These are phyloP conservation scores for Xyrauchen texanus DNA, from an alignment of 2,113 vertebrate genomes.

Conservation along the genomic window DNA sequence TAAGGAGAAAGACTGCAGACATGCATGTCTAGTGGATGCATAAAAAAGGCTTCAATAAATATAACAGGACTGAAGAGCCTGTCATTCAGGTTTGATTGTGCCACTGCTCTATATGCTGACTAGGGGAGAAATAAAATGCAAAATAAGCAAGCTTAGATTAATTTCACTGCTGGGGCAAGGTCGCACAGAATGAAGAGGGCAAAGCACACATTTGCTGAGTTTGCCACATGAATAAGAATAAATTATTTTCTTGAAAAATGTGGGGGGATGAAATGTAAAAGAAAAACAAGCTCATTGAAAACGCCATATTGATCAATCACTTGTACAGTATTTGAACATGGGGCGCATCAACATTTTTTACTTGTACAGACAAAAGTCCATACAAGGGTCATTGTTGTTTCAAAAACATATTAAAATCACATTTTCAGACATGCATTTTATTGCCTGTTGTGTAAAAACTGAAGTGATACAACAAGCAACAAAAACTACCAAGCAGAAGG, in stretches of 20 bases:
- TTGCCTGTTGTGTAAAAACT: not conserved
- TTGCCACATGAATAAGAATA: not conserved
- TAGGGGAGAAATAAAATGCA: conserved; percentile 1
- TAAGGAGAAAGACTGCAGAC: conserved; percentile 1
- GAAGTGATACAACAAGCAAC: not conserved
- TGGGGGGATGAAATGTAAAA: too few relatives aligned
- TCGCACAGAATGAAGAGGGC: not conserved
- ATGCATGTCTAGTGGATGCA: not conserved
- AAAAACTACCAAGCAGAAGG: not conserved
- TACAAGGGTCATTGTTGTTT: not conserved
- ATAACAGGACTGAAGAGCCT: not conserved
- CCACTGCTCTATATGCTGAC: conserved; percentile 29
- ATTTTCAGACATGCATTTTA: not conserved
- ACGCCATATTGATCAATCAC: too few relatives aligned
- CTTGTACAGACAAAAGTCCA: too few relatives aligned
- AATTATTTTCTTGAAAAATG: too few relatives aligned
- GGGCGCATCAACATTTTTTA: not conserved
- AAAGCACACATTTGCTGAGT: conserved; percentile 1
- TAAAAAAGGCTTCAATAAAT: not conserved
- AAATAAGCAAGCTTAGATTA: conserved; percentile 33
- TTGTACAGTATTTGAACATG: too few relatives aligned
- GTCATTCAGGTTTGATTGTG: conserved; percentile 29
- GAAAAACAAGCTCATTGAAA: too few relatives aligned
- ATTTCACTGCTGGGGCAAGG: conserved; percentile 17
- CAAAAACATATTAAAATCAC: not conserved